Percentiles rank a stretch among this genome's conserved stretches.
phyloP scores from a whole-genome alignment of 2,888 invertebrate genomes.

The Nomada flava region DNA sequence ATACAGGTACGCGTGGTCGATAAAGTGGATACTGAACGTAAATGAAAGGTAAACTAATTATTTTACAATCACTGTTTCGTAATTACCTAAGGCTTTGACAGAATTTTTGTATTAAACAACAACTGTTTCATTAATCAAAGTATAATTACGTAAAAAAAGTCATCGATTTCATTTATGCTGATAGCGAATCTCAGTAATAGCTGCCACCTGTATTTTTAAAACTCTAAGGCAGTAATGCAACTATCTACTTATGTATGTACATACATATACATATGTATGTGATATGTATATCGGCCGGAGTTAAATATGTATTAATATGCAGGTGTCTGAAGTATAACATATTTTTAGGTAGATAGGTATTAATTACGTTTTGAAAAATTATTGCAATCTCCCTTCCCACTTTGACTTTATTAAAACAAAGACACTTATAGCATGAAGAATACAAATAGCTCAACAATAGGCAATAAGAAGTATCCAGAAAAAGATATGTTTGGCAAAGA shows the following conservation, averaged over 20 bases:
- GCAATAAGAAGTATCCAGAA: neutral
- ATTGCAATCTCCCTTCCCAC: too few species aligned
- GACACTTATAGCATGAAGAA: neutral
- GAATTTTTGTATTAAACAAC: neutral
- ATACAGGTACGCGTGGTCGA: neutral
- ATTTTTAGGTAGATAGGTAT: too few species aligned
- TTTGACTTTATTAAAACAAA: too few species aligned
- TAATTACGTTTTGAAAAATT: too few species aligned
- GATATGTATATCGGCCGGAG: too few species aligned
- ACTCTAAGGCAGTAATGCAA: too few species aligned
- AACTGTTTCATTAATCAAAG: neutral
- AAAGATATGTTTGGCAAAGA: neutral
- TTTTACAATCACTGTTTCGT: neutral
- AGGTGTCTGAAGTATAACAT: too few species aligned
- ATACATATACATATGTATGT: too few species aligned
- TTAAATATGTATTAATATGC: too few species aligned
- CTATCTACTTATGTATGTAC: too few species aligned
- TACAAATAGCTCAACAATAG: neutral
- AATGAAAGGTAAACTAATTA: neutral
- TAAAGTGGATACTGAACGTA: constrained; percentile 1
- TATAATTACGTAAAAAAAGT: neutral
- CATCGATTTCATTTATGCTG: too few species aligned
- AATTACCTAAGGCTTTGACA: neutral
- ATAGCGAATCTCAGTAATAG: neutral
- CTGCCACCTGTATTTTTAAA: neutral